Conservation (phyloP, 2,888 invertebrate species). For the Erynnis tages region DNA sequence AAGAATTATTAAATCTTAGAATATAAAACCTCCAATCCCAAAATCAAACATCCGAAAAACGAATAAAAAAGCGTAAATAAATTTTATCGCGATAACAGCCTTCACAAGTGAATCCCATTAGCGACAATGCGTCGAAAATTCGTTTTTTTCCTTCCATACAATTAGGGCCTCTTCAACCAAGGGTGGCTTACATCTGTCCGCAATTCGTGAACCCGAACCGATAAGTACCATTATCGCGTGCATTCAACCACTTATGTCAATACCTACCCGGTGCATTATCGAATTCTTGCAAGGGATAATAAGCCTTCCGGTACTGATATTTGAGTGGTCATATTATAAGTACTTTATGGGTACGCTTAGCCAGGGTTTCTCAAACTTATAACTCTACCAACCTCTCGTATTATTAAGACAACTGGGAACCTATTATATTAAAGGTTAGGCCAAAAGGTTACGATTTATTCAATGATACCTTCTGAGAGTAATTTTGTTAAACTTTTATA, state of each 20-base stretch:
- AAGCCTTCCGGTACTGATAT: neutral
- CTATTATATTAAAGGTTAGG: too few relatives aligned
- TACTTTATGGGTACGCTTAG: neutral
- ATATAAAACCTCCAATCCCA: too few relatives aligned
- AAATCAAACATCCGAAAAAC: neutral
- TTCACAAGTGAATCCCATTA: slow-evolving; percentile 28
- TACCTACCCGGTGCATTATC: neutral
- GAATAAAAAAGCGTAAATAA: neutral
- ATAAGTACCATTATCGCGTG: slow-evolving; percentile 23
- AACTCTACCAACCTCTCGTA: too few relatives aligned
- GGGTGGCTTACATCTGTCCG: slow-evolving; percentile 35
- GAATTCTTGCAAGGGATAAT: slow-evolving; percentile 7
- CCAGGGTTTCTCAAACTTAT: too few relatives aligned
- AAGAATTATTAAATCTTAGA: too few relatives aligned
- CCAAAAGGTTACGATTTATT: too few relatives aligned
- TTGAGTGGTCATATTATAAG: neutral
- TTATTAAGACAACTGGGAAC: too few relatives aligned
- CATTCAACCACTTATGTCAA: slow-evolving; percentile 9
- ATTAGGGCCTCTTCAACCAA: slow-evolving; percentile 33
- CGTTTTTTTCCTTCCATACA: slow-evolving; percentile 30
- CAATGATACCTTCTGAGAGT: too few relatives aligned
- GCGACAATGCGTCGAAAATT: slow-evolving; percentile 30
- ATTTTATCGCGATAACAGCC: slow-evolving; percentile 1
- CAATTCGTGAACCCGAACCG: slow-evolving; percentile 17
- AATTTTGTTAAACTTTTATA: too few relatives aligned